Conservation (phyloP, 1,140 invertebrate genomes). For the Plutomurus gul region DNA sequence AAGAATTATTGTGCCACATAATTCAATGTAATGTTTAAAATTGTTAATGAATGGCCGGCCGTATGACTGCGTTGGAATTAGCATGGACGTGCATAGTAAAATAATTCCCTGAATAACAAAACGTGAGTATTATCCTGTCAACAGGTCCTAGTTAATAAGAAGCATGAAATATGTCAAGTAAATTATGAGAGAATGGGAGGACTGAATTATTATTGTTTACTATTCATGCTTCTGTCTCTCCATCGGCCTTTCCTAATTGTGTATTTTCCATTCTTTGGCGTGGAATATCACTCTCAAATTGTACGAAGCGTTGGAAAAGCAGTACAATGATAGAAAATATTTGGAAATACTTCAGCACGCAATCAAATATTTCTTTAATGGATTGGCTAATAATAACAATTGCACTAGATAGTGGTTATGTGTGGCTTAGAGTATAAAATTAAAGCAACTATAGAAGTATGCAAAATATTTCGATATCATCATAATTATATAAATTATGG, state of each 20-base stretch:
- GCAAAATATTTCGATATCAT: too few species aligned
- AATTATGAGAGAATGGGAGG: slow-evolving; percentile 16
- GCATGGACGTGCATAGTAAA: neutral
- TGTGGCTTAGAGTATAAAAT: too few species aligned
- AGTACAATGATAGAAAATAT: too few species aligned
- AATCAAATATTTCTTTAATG: too few species aligned
- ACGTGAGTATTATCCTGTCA: slow-evolving; percentile 16
- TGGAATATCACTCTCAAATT: too few species aligned
- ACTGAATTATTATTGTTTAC: slow-evolving; percentile 1
- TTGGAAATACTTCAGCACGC: too few species aligned
- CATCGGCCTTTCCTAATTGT: neutral
- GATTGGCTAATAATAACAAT: too few species aligned
- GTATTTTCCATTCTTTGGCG: too few species aligned
- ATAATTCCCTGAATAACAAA: slow-evolving; percentile 14
- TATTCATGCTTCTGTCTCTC: neutral
- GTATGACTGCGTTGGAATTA: neutral
- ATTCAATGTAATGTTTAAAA: neutral
- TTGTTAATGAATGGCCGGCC: slow-evolving; percentile 3
- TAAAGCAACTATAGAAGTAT: too few species aligned
- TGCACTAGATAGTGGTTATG: too few species aligned
- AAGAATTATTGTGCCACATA: neutral
- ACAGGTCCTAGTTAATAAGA: slow-evolving; percentile 17
- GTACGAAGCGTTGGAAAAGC: too few species aligned
- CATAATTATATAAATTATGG: too few species aligned
- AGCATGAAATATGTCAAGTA: neutral